Percentiles rank a stretch among this genome's conserved stretches.
Evolutionary conservation across 1,140 invertebrate species (phyloP).

Genomic region (Stenopsyche tienmushanensis): DNA sequence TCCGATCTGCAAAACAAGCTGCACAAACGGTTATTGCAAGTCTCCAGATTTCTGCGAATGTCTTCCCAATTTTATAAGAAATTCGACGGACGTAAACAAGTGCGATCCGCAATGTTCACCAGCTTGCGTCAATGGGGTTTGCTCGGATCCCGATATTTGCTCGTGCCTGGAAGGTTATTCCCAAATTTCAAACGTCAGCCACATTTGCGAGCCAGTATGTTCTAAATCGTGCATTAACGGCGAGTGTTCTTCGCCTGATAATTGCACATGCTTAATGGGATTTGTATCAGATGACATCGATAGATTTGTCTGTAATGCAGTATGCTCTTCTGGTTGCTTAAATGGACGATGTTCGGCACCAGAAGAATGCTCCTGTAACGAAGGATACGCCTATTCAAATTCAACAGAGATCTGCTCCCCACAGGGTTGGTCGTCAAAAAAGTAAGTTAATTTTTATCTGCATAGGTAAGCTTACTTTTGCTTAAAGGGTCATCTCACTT

Average conservation of each 20-base stretch:
- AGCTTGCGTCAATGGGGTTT: constrained; percentile 52
- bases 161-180: constrained; percentile 48
- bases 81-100: constrained; percentile 47
- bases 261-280: constrained; percentile 57
- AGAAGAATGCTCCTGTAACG: constrained; percentile 48
- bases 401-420: too few relatives aligned
- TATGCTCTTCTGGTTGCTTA: constrained; percentile 49
- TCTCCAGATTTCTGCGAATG: constrained; percentile 26
- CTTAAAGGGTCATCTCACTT: too few relatives aligned
- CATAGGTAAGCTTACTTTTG: too few relatives aligned
- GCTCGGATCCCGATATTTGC: constrained; percentile 53
- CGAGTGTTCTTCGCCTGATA: constrained; percentile 54
- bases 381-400: too few relatives aligned
- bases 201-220: constrained; percentile 42
- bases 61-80: background rate
- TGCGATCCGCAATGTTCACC: constrained; percentile 50
- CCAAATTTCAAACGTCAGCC: constrained; percentile 45
- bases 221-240: constrained; percentile 48
- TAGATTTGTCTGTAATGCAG: constrained; percentile 45
- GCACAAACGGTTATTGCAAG: constrained; percentile 32
- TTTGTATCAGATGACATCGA: constrained; percentile 48
- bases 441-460: too few relatives aligned
- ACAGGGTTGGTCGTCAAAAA: too few relatives aligned
- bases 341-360: constrained; percentile 52
- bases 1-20: constrained; percentile 46